Evolutionary conservation across 2,113 vertebrate species (phyloP).

Genomic region (Scopus umbretta): DNA sequence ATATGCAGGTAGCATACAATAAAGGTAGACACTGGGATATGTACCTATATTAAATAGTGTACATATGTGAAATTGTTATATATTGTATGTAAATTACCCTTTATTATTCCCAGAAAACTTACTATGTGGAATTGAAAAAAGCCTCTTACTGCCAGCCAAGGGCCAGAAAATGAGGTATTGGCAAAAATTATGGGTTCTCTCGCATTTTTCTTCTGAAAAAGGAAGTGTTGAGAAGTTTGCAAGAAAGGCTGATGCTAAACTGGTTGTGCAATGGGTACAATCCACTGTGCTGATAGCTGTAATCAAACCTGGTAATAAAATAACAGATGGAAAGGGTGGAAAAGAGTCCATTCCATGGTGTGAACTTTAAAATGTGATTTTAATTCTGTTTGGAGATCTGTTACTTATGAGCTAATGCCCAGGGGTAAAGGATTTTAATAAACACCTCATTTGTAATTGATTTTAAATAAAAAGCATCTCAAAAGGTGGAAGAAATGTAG

Average conservation of each 20-base stretch:
- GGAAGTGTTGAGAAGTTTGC: neutral
- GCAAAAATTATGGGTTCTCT: neutral
- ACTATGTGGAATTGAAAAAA: neutral
- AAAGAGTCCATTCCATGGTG: neutral
- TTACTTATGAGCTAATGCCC: neutral
- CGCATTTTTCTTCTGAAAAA: neutral
- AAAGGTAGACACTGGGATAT: neutral
- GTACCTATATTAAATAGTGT: neutral
- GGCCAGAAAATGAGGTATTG: neutral
- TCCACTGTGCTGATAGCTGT: neutral
- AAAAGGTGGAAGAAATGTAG: neutral
- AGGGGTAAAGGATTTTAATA: neutral
- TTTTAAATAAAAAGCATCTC: neutral
- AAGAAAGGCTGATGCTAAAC: neutral
- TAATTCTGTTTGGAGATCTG: neutral
- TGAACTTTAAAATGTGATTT: neutral
- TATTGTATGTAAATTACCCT: neutral
- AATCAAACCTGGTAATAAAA: constrained; percentile 23
- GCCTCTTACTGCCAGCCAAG: neutral
- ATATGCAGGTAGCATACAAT: neutral
- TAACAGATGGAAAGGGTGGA: neutral
- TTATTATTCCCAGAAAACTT: neutral
- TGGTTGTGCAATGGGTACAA: neutral
- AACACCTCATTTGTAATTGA: neutral
- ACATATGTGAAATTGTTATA: neutral